Evolutionary conservation across 2,113 vertebrate genomes (phyloP).

Genomic region (Mastomys natalensis): DNA sequence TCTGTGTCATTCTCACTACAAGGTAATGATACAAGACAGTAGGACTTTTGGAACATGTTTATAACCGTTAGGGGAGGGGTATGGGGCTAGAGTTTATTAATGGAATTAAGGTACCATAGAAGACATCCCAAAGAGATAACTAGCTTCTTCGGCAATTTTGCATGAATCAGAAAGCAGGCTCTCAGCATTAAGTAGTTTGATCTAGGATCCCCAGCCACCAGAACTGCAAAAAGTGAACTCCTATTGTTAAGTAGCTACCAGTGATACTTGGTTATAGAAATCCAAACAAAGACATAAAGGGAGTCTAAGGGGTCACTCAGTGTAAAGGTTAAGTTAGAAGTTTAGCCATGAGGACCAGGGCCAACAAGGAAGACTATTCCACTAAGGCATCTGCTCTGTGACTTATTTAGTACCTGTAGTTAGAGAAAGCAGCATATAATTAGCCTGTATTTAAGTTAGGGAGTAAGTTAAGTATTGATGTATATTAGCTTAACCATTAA

Average conservation of each 20-base stretch:
- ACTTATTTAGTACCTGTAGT: background rate
- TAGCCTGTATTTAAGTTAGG: background rate
- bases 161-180: background rate
- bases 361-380: background rate
- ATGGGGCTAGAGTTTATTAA: background rate
- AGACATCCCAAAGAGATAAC: background rate
- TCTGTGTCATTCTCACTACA: background rate
- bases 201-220: background rate
- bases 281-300: background rate
- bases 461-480: constrained; percentile 22
- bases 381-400: background rate
- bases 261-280: background rate
- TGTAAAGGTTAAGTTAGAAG: background rate
- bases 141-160: background rate
- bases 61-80: background rate
- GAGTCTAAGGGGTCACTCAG: background rate
- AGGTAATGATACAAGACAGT: background rate
- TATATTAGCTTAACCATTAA: background rate
- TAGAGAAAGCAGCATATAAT: background rate
- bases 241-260: background rate
- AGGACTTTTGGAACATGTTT: background rate
- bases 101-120: background rate
- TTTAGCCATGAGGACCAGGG: background rate
- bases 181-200: background rate
- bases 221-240: background rate